These are phyloP conservation scores for Bombus breviceps DNA, from an alignment of 1,140 invertebrate species.

Conservation along the genomic window DNA sequence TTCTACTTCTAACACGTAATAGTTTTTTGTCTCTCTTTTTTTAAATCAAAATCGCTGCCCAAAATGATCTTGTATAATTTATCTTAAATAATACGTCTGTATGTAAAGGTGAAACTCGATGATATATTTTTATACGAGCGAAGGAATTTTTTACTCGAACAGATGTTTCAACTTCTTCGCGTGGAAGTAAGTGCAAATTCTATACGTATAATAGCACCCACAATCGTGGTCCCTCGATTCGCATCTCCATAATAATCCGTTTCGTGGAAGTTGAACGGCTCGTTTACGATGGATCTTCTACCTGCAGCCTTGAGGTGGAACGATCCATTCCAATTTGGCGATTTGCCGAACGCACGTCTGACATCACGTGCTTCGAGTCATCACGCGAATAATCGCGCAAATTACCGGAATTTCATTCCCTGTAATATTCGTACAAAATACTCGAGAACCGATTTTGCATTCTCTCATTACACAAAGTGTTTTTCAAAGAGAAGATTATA, in stretches of 20 bases:
- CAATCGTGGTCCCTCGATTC: background rate
- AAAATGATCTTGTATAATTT: background rate
- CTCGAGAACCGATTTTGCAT: background rate
- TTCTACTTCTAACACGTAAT: background rate
- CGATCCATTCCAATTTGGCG: conserved; percentile 60
- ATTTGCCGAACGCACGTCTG: conserved; percentile 39
- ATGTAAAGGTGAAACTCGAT: background rate
- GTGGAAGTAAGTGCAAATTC: background rate
- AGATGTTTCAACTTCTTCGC: background rate
- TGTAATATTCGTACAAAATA: background rate
- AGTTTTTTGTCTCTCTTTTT: background rate
- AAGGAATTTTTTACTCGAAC: background rate
- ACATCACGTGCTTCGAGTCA: conserved; percentile 32
- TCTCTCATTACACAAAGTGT: too few species aligned
- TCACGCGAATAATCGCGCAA: conserved; percentile 40
- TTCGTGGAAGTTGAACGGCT: conserved; percentile 57
- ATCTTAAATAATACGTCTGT: background rate
- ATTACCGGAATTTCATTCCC: conserved; percentile 18
- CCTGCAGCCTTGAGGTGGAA: conserved; percentile 38
- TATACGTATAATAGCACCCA: background rate
- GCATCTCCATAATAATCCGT: conserved; percentile 64
- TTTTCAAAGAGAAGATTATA: background rate
- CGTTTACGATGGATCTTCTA: conserved; percentile 50
- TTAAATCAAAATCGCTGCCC: background rate
- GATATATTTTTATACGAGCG: background rate